Evolutionary conservation across 2,888 invertebrate species (phyloP).

Genomic region (Macrosiphum euphorbiae): DNA sequence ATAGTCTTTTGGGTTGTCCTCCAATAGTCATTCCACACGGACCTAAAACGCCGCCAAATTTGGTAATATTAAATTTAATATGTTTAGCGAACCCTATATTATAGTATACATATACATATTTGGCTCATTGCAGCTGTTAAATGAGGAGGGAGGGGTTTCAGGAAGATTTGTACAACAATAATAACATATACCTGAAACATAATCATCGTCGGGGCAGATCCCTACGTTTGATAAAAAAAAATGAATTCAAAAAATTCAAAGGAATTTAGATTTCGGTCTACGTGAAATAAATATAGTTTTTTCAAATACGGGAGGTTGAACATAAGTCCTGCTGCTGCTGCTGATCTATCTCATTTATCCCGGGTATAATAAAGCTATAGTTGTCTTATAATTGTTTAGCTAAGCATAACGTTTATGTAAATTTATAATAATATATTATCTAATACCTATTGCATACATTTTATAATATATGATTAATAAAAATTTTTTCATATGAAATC

Average conservation of each 20-base stretch:
- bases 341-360: too few relatives aligned
- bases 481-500: too few relatives aligned
- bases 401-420: too few relatives aligned
- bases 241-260: not conserved
- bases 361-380: too few relatives aligned
- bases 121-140: not conserved
- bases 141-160: not conserved
- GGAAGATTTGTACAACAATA: not conserved
- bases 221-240: not conserved
- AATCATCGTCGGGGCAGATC: too few relatives aligned
- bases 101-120: not conserved
- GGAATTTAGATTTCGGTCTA: too few relatives aligned
- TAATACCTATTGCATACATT: not conserved
- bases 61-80: slow-evolving; percentile 7
- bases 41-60: slow-evolving; percentile 66
- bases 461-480: not conserved
- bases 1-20: slow-evolving; percentile 65
- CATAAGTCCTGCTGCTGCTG: too few relatives aligned
- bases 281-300: too few relatives aligned
- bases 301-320: too few relatives aligned
- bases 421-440: too few relatives aligned
- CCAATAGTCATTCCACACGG: slow-evolving; percentile 68
- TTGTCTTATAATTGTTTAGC: too few relatives aligned
- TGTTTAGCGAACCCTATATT: not conserved
- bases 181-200: not conserved